A percentile compares a stretch with the other conserved stretches of the same genome.
Conservation (phyloP, 1,140 invertebrate species). For the Lucilia cuprina region DNA sequence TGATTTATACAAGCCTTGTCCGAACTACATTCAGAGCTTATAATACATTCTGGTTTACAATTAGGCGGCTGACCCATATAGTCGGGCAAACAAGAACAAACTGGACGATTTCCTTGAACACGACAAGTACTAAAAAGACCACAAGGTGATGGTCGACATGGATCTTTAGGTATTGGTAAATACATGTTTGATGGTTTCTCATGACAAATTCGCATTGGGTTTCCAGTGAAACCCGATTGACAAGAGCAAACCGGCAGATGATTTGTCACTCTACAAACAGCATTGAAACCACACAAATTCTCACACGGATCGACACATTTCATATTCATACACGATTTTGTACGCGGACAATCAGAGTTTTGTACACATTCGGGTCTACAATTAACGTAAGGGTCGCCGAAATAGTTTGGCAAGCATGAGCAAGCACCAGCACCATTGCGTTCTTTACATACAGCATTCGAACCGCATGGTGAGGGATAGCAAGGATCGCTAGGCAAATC, state of each 20-base stretch:
- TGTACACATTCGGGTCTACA: conserved; percentile 84
- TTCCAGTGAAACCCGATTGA: conserved; percentile 76
- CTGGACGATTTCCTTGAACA: conserved; percentile 73
- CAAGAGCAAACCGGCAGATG: conserved; percentile 84
- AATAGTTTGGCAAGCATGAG: conserved; percentile 79
- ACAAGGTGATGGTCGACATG: conserved; percentile 82
- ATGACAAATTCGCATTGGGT: conserved; percentile 77
- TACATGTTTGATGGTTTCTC: conserved; percentile 68
- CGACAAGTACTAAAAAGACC: conserved; percentile 82
- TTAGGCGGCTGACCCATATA: conserved; percentile 80
- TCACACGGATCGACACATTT: conserved; percentile 83
- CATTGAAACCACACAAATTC: conserved; percentile 80
- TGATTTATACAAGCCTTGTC: conserved; percentile 80
- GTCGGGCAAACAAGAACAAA: conserved; percentile 80
- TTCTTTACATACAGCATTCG: conserved; percentile 81
- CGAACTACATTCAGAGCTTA: conserved; percentile 81
- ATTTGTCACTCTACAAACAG: conserved; percentile 81
- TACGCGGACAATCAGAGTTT: conserved; percentile 77
- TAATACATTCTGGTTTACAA: conserved; percentile 82
- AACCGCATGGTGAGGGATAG: conserved; percentile 82
- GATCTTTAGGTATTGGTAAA: conserved; percentile 68
- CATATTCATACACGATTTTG: conserved; percentile 80
- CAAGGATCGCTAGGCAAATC: conserved; percentile 69
- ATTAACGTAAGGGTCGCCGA: conserved; percentile 82
- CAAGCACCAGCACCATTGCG: conserved; percentile 79